A percentile compares a stretch with the other conserved stretches of the same genome.
phyloP scores from a whole-genome alignment of 2,113 vertebrate genomes.

The Mus musculus region DNA sequence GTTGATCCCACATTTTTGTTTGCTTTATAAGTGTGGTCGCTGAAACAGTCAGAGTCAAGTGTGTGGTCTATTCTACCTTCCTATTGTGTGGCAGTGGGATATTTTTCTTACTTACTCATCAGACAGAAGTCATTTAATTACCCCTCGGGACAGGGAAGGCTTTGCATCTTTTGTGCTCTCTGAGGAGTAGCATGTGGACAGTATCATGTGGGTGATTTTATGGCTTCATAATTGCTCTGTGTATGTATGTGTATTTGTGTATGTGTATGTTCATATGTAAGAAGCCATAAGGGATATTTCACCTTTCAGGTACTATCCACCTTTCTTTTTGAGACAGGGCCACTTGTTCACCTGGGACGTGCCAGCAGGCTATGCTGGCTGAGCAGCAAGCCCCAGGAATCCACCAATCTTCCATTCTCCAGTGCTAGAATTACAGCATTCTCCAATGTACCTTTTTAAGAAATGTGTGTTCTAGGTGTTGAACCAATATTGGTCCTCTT shows the following conservation, averaged over 20 bases:
- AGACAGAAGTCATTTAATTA: neutral
- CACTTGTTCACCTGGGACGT: no score
- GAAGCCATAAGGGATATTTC: neutral
- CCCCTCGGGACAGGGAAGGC: neutral
- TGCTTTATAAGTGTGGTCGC: neutral
- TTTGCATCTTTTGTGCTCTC: constrained; percentile 20
- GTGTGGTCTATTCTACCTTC: neutral
- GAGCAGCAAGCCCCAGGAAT: neutral
- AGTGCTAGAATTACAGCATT: neutral
- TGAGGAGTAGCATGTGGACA: constrained; percentile 4
- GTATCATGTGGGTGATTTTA: constrained; percentile 41
- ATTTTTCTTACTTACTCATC: constrained; percentile 29
- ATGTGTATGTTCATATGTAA: neutral
- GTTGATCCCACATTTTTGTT: constrained; percentile 25
- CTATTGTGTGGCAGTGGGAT: neutral
- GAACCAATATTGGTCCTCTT: neutral
- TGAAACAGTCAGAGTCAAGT: constrained; percentile 7
- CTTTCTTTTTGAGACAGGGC: neutral
- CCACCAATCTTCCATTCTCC: neutral
- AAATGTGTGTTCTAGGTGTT: neutral
- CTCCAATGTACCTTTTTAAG: neutral
- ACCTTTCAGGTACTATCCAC: neutral
- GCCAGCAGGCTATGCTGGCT: no score
- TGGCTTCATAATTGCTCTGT: neutral
- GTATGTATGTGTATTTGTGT: neutral